Evolutionary conservation across 2,888 invertebrate species (phyloP).

Genomic region (Hemistola chrysoprasaria): DNA sequence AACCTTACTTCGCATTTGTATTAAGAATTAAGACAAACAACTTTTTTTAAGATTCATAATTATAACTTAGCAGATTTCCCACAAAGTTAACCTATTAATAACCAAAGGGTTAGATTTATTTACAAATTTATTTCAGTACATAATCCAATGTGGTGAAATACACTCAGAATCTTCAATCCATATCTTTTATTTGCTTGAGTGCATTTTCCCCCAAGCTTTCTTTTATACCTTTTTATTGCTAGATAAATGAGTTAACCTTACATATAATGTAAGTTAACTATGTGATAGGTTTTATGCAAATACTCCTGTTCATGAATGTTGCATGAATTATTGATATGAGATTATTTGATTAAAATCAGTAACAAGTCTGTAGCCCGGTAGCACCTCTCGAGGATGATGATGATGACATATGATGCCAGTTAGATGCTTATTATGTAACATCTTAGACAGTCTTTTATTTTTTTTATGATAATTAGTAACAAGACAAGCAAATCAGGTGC

Average conservation of each 20-base stretch:
- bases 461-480: too few species aligned
- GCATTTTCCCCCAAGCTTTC: neutral
- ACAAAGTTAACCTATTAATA: too few species aligned
- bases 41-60: conserved; percentile 18
- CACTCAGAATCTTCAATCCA: conserved; percentile 3
- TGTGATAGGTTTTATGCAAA: neutral
- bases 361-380: conserved; percentile 53
- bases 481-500: too few species aligned
- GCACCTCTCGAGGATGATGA: conserved; percentile 52
- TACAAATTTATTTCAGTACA: neutral
- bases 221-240: too few species aligned
- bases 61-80: too few species aligned
- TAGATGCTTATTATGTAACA: conserved; percentile 6
- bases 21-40: conserved; percentile 32
- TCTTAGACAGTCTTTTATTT: conserved; percentile 10
- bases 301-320: conserved; percentile 4
- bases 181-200: neutral
- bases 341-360: conserved; percentile 48
- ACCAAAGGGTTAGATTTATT: conserved; percentile 2
- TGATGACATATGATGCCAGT: conserved; percentile 42
- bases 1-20: conserved; percentile 42
- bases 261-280: conserved; percentile 2
- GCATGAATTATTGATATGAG: conserved; percentile 14
- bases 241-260: neutral
- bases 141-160: conserved; percentile 14